Evolutionary conservation across 2,113 vertebrate species (phyloP).

Genomic region (Heterotis niloticus): DNA sequence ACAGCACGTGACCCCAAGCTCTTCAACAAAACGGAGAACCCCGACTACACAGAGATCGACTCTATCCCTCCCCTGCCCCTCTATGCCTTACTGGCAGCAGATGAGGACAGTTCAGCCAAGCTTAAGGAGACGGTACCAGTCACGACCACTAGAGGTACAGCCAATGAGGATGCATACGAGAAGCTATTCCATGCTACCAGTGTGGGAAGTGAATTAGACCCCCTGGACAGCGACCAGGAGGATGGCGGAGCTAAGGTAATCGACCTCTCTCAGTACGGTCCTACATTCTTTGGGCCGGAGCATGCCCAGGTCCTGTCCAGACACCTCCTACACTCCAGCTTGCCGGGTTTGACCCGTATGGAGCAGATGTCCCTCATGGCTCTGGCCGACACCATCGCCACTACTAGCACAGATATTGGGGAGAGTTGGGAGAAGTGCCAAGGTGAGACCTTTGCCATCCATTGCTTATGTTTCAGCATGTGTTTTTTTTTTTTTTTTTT

Average conservation of each 20-base stretch:
- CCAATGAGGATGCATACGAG: slow-evolving; percentile 76
- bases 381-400: slow-evolving; percentile 90
- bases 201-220: slow-evolving; percentile 54
- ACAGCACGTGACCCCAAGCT: slow-evolving; percentile 81
- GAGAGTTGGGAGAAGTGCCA: slow-evolving; percentile 82
- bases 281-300: slow-evolving; percentile 88
- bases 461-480: neutral
- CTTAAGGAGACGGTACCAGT: slow-evolving; percentile 60
- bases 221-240: slow-evolving; percentile 72
- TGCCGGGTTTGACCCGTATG: slow-evolving; percentile 90
- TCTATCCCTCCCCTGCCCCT: slow-evolving; percentile 90
- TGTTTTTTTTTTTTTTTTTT: neutral
- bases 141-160: slow-evolving; percentile 60
- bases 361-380: slow-evolving; percentile 98
- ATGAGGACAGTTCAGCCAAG: slow-evolving; percentile 74
- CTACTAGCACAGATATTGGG: slow-evolving; percentile 89
- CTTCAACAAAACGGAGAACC: slow-evolving; percentile 77
- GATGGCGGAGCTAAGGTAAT: slow-evolving; percentile 73
- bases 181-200: slow-evolving; percentile 78
- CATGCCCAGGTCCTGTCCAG: slow-evolving; percentile 90
- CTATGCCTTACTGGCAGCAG: slow-evolving; percentile 86
- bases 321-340: slow-evolving; percentile 88
- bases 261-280: slow-evolving; percentile 88
- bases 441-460: slow-evolving; percentile 61
- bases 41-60: slow-evolving; percentile 91